Evolutionary conservation across 2,113 vertebrate genomes (phyloP).

Genomic region (Myrmecobius fasciatus): DNA sequence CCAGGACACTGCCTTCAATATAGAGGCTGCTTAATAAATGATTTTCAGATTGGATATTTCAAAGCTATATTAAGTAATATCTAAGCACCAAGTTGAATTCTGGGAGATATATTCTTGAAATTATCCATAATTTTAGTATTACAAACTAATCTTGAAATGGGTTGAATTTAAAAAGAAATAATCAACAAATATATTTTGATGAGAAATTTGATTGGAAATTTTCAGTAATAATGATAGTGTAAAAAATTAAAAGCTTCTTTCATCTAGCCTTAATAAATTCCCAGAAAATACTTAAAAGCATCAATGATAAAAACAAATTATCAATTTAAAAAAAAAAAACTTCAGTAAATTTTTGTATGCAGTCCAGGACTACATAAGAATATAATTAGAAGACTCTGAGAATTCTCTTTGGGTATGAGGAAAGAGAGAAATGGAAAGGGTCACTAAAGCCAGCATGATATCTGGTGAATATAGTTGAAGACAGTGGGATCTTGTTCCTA

Average conservation of each 20-base stretch:
- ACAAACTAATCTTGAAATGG: not conserved
- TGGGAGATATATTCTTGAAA: not conserved
- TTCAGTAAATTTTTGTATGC: not conserved
- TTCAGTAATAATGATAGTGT: not conserved
- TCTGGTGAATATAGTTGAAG: not conserved
- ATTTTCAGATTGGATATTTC: not conserved
- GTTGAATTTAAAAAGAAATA: not conserved
- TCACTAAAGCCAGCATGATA: not conserved
- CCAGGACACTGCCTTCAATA: not conserved
- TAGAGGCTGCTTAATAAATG: not conserved
- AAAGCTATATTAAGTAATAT: not conserved
- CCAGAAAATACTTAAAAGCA: not conserved
- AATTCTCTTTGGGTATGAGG: not conserved
- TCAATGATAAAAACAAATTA: not conserved
- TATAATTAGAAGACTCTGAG: not conserved
- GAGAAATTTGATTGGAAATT: not conserved
- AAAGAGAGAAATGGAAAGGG: not conserved
- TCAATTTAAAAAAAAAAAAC: not conserved
- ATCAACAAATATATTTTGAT: not conserved
- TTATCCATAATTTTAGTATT: not conserved
- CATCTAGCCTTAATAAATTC: not conserved
- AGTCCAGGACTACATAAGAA: not conserved
- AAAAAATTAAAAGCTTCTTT: not conserved
- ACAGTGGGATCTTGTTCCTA: not conserved
- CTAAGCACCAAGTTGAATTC: constrained; percentile 32